phyloP scores from a whole-genome alignment of 2,113 vertebrate genomes.

The Mastomys coucha region DNA sequence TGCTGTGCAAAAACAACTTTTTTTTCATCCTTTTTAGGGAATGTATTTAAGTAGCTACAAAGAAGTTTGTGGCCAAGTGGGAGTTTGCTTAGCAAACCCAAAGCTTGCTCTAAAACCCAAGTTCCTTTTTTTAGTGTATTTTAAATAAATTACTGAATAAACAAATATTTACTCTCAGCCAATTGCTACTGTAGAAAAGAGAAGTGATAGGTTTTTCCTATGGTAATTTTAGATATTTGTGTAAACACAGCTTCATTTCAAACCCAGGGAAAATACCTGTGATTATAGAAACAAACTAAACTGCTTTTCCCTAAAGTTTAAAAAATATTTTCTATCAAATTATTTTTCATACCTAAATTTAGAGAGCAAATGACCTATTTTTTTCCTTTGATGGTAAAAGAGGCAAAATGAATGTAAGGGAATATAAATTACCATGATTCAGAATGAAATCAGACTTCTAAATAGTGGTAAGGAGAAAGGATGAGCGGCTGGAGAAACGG shows the following conservation, averaged over 20 bases:
- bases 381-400: slow-evolving; percentile 42
- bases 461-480: neutral
- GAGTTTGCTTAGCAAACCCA: slow-evolving; percentile 75
- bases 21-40: slow-evolving; percentile 65
- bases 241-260: slow-evolving; percentile 64
- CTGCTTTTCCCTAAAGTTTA: slow-evolving; percentile 53
- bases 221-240: slow-evolving; percentile 71
- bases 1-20: slow-evolving; percentile 49
- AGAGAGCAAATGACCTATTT: slow-evolving; percentile 36
- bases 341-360: slow-evolving; percentile 61
- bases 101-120: slow-evolving; percentile 69
- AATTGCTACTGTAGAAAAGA: slow-evolving; percentile 30
- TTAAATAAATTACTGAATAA: slow-evolving; percentile 79
- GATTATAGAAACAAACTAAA: slow-evolving; percentile 56
- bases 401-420: neutral
- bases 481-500: neutral
- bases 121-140: slow-evolving; percentile 74
- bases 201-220: slow-evolving; percentile 74
- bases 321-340: slow-evolving; percentile 70
- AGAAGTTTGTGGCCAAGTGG: slow-evolving; percentile 56
- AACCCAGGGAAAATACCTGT: slow-evolving; percentile 58
- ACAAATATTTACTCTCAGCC: slow-evolving; percentile 77
- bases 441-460: neutral
- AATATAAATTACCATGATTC: neutral
- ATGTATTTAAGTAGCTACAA: slow-evolving; percentile 71